A percentile compares a stretch with the other conserved stretches of the same genome.
These are phyloP conservation scores for Centropyge bicolor DNA, from an alignment of 2,797 vertebrate species.

Conservation along the genomic window DNA sequence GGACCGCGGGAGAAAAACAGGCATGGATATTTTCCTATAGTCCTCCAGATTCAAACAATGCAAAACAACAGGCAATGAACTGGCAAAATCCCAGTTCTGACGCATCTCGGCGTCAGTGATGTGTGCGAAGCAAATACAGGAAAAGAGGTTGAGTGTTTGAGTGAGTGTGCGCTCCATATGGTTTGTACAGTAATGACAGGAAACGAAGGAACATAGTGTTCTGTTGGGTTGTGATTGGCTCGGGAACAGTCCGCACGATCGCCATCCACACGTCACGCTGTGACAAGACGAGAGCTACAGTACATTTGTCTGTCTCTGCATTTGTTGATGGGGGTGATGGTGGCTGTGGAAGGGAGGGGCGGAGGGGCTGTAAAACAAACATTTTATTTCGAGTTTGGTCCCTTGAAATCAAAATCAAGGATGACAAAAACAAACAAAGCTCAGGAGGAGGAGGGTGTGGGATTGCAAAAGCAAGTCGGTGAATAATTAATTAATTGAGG, in stretches of 20 bases:
- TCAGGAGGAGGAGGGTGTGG: constrained; percentile 4
- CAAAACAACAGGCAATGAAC: constrained; percentile 1
- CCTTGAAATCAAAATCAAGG: constrained; percentile 33
- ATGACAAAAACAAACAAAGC: constrained; percentile 49
- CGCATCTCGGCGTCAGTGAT: constrained; percentile 19
- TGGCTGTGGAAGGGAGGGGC: background rate
- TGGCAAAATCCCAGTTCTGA: constrained; percentile 4
- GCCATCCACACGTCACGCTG: background rate
- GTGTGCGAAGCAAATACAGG: constrained; percentile 13
- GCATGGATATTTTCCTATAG: background rate
- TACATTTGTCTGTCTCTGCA: background rate
- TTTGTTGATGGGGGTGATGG: background rate
- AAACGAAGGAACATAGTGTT: constrained; percentile 37
- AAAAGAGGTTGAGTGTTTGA: constrained; percentile 1
- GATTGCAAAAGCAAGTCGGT: constrained; percentile 1
- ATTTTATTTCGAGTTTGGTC: constrained; percentile 18
- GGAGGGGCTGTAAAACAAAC: constrained; percentile 28
- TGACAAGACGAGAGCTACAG: background rate
- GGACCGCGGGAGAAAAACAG: background rate
- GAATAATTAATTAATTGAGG: constrained; percentile 58
- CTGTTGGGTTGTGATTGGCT: constrained; percentile 20
- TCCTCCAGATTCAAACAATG: constrained; percentile 12
- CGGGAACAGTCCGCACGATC: background rate
- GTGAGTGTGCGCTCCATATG: constrained; percentile 1
- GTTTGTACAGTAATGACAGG: constrained; percentile 39